These are phyloP conservation scores for Uromys caudimaculatus DNA, from an alignment of 2,797 vertebrate genomes.

Conservation along the genomic window DNA sequence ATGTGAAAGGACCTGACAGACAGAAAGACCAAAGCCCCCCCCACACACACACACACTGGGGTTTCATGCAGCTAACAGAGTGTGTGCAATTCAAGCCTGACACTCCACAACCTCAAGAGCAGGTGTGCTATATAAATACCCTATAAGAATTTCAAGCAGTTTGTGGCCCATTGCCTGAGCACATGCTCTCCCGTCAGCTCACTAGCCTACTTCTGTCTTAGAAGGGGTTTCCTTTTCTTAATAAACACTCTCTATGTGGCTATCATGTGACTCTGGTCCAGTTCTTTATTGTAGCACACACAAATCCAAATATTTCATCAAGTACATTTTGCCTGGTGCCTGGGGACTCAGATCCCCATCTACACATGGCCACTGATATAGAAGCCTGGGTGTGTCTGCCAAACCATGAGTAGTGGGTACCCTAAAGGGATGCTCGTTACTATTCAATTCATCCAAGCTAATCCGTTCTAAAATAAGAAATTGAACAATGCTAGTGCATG, in stretches of 20 bases:
- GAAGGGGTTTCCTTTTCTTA: background rate
- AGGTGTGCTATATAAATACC: background rate
- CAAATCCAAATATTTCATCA: background rate
- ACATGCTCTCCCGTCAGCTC: background rate
- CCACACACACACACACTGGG: background rate
- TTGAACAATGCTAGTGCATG: background rate
- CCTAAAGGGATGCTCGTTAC: background rate
- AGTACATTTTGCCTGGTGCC: background rate
- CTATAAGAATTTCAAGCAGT: background rate
- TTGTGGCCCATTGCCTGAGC: background rate
- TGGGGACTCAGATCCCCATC: background rate
- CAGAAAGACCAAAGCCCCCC: background rate
- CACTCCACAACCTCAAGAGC: background rate
- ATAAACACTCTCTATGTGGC: background rate
- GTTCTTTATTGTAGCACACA: background rate
- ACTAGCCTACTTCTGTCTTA: background rate
- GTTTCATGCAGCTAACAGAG: background rate
- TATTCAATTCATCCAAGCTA: background rate
- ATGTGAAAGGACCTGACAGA: background rate
- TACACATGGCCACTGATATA: background rate
- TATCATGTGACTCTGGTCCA: background rate
- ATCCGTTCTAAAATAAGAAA: background rate
- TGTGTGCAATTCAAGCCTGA: background rate
- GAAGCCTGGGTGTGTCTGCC: background rate
- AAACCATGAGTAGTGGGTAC: background rate